Base-by-base conservation (phyloP, 1,140 invertebrate species). In the Mesaphorura yosii region DNA sequence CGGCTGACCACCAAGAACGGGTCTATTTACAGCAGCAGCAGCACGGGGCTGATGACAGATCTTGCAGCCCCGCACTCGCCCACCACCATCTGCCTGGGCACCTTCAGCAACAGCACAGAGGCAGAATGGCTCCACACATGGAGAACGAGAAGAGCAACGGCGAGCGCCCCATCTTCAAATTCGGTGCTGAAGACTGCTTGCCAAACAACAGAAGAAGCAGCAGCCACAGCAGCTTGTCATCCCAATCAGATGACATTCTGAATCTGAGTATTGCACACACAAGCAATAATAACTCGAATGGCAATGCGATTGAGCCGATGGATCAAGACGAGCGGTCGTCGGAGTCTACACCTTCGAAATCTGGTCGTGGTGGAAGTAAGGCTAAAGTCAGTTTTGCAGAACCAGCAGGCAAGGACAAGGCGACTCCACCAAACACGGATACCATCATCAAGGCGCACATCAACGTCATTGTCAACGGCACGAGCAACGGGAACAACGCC, bases 391-490 rank as follows among this genome's bases (percentile, higher is more conserved):
- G n/a, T n/a, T n/a, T n/a, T n/a, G n/a, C n/a, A n/a, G n/a, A n/a
- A n/a, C n/a, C n/a, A n/a, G n/a, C n/a, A n/a, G n/a, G n/a, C n/a
- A n/a, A n/a, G n/a, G n/a, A n/a, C n/a, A n/a, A n/a, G n/a, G n/a
- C n/a, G n/a, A n/a, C n/a, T n/a, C n/a, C n/a, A n/a, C n/a, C n/a
- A n/a, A n/a, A n/a, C n/a, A n/a, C n/a, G n/a, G n/a, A n/a, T n/a
- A n/a, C n/a, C n/a, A n/a, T n/a, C 31, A 34, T 29, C 26, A 45
- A 56, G 20, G 45, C 3, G 54, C 61, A 64, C 55, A 65, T 55
- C 48, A 65, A 22, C 38, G 23, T 29, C 27, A 81, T 78, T 27
- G 82, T 80, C 28, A 83, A 81, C 44, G 82, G 83, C 14, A 50
- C 50, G 71, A 66, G 59, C 62, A 68, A 67, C n/a, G 53, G 53